Evolutionary conservation across 1,140 invertebrate species (phyloP).

Genomic region (Drosophila paulistorum): DNA sequence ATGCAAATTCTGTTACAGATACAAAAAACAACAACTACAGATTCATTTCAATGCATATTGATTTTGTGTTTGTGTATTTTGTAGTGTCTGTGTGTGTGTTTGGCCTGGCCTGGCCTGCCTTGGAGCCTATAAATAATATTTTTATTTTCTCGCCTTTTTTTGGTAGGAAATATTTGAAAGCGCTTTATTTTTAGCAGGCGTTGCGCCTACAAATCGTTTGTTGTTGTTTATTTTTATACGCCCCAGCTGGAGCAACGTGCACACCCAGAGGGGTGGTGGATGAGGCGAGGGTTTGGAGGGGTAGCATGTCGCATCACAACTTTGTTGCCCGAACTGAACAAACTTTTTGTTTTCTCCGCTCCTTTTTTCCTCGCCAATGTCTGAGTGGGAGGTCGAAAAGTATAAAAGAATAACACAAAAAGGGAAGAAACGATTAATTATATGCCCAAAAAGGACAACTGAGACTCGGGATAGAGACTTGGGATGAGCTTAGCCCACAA

Average conservation of each 20-base stretch:
- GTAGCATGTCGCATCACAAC: slow-evolving; percentile 29
- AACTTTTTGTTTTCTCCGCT: slow-evolving; percentile 42
- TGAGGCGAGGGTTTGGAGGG: not conserved
- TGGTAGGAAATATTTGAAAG: slow-evolving; percentile 67
- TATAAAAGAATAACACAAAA: slow-evolving; percentile 23
- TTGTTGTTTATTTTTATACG: slow-evolving; percentile 72
- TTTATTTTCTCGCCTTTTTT: slow-evolving; percentile 75
- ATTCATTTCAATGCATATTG: slow-evolving; percentile 60
- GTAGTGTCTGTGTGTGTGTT: not conserved
- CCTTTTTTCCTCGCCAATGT: not conserved
- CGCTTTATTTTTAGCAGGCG: slow-evolving; percentile 70
- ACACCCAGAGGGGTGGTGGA: not conserved
- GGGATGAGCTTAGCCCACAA: not conserved
- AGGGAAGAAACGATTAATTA: slow-evolving; percentile 72
- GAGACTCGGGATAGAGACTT: slow-evolving; percentile 27
- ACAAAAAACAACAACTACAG: slow-evolving; percentile 1
- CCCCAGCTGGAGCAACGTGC: slow-evolving; percentile 34
- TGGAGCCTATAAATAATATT: slow-evolving; percentile 75
- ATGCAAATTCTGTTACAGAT: slow-evolving; percentile 40
- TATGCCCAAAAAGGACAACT: slow-evolving; percentile 62
- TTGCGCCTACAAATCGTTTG: slow-evolving; percentile 72
- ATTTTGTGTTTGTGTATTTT: slow-evolving; percentile 42
- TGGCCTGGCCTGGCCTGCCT: slow-evolving; percentile 33
- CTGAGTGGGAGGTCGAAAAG: not conserved
- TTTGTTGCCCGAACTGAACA: slow-evolving; percentile 53